Base-by-base conservation (phyloP, 2,888 invertebrate genomes). In the Eledona agricola region DNA sequence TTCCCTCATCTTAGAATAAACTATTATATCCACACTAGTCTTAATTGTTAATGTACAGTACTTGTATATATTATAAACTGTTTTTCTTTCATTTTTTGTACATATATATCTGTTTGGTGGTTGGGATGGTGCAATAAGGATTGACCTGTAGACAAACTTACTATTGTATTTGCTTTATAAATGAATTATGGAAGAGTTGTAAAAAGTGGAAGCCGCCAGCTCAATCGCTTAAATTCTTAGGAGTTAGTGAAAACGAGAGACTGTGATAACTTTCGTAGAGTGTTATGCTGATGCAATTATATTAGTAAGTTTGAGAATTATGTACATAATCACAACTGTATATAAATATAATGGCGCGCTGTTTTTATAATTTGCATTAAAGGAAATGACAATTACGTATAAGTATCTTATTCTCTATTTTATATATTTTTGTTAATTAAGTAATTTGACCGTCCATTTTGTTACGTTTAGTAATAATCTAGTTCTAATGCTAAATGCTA, bases 1-100 rank as follows among this genome's bases (percentile, higher is more conserved):
- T 66, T 90, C 91, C 63, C 84, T 77, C 45, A 77, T 89, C 78
- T 81, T 86, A 73, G 81, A 81, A 69, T 80, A 80, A 47, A 17
- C 16, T 13, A 9, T 2, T 15, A 32, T 15, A 4, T 10, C 7
- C 7, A 40, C 31, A 19, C 50, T 50, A 50, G 50, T 50, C 50
- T 50, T 32, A 50, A 29, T 28, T 25, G 26, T 25, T 22, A 22
- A 5, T 37, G n/a, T 37, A 23, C 4, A 9, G 19, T 49, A 51
- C 35, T 60, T 49, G 51, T 58, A 56, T 53, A 45, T 53, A 46
- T 40, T 45, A 13, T 43, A n/a, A n/a, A n/a, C n/a, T n/a, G n/a
- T 60, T 60, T 40, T 62, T 59, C 69, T 65, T 69, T 67, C 40
- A 69, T 16, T 42, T 34, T 45, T 45, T 45, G 45, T 45, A 45